Base-by-base conservation (phyloP, 2,888 invertebrate species). In the Drosophila anceps region DNA sequence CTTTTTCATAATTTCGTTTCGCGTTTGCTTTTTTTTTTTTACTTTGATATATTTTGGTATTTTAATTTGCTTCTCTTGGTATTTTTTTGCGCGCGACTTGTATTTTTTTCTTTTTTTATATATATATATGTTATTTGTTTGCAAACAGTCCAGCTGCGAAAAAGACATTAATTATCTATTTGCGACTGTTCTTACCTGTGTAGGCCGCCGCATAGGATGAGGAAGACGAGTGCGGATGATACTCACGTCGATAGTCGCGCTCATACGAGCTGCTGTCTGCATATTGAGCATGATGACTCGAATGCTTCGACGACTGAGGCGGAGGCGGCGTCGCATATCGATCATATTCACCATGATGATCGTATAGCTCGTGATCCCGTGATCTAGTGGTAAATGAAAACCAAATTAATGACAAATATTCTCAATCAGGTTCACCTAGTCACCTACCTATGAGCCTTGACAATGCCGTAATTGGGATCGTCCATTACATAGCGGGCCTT, bases 401-500 rank as follows among this genome's bases (percentile, higher is more conserved):
- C 18, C 48, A 29, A 51, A 13, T 20, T 39, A 60, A 15, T 51
- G 20, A 0, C 7, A 39, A 51, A 39, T 20, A 20, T 20, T 39
- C 20, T 37, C 1, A 20, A 6, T 31, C 3, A 12, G 15, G 15
- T 29, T 24, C 53, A 37, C 53, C 37, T 53, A 53, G 24, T n/a
- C 6, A 35, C 51, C 7, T 60, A 92, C 92, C 92, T 92, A 74
- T 92, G 92, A 12, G 92, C 85, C 35, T 92, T 95, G 33, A 92
- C 91, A 67, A 92, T 90, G n/a, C 95, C 94, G 73, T 96, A 96
- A 70, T 94, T 95, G 12, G 91, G 92, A 81, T 96, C 95, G 91
- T 97, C 96, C 96, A 97, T 96, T 29, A 97, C 96, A 39, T 95
- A 95, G 58, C 97, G 94, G 0, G 97, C 97, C 60, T 96, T 94